phyloP scores from a whole-genome alignment of 2,888 invertebrate species.

The Hyppa rectilinea region DNA sequence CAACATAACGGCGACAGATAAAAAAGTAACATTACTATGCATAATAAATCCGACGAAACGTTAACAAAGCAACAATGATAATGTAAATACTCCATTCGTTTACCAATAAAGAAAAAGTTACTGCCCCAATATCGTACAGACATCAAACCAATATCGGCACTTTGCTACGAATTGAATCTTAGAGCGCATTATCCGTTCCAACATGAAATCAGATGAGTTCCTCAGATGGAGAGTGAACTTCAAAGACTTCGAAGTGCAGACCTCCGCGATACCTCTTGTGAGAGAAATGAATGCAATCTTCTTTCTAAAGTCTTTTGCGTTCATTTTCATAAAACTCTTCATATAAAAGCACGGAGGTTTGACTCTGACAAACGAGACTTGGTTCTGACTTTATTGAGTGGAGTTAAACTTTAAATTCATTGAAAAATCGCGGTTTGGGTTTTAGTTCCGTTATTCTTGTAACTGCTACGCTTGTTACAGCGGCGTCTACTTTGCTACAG shows the following conservation, averaged over 20 bases:
- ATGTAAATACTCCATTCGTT: conserved; percentile 13
- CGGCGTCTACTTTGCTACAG: not conserved
- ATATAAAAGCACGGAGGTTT: conserved; percentile 57
- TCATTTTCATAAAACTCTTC: conserved; percentile 60
- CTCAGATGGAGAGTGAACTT: conserved; percentile 39
- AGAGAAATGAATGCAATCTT: conserved; percentile 58
- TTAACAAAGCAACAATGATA: not conserved
- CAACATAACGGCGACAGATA: not conserved
- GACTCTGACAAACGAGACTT: conserved; percentile 57
- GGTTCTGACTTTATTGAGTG: conserved; percentile 52
- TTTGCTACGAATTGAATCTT: conserved; percentile 34
- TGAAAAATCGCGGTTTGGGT: conserved; percentile 38
- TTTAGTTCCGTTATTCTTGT: conserved; percentile 1
- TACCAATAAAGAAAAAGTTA: conserved; percentile 28
- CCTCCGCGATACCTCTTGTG: conserved; percentile 27
- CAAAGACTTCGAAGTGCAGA: conserved; percentile 52
- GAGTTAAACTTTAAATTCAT: conserved; percentile 45
- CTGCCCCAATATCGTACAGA: not conserved
- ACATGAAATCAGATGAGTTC: conserved; percentile 52
- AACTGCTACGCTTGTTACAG: conserved; percentile 14
- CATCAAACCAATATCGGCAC: conserved; percentile 33
- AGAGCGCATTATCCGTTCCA: conserved; percentile 40
- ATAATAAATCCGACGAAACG: conserved; percentile 1
- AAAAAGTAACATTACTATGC: not conserved
- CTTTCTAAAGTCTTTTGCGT: conserved; percentile 42